Evolutionary conservation across 1,140 invertebrate species (phyloP).

Genomic region (Sipha flava): DNA sequence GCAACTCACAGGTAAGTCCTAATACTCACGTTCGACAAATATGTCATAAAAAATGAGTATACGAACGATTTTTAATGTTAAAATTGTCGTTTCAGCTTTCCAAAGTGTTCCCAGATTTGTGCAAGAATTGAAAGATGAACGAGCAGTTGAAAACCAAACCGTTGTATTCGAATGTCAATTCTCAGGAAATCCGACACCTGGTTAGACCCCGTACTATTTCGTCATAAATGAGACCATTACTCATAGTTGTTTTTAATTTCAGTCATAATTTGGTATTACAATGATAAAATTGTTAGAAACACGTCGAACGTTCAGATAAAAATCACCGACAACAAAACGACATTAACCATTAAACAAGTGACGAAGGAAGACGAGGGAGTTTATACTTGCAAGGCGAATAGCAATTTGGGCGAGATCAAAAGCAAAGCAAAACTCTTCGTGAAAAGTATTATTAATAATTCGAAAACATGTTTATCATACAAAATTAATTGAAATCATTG

Average conservation of each 20-base stretch:
- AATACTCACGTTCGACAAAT: no score
- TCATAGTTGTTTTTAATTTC: neutral
- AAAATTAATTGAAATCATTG: neutral
- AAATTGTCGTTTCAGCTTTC: constrained; percentile 19
- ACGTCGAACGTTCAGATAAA: constrained; percentile 61
- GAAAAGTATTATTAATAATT: constrained; percentile 45
- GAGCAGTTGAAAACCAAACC: constrained; percentile 62
- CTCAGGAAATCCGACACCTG: constrained; percentile 74
- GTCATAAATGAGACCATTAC: neutral
- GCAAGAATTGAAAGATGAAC: constrained; percentile 65
- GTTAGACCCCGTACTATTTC: constrained; percentile 45
- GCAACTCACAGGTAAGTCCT: no score
- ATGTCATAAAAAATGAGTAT: no score
- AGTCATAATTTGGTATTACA: constrained; percentile 85
- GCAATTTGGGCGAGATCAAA: constrained; percentile 68
- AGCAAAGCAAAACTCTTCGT: constrained; percentile 71
- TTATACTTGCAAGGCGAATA: constrained; percentile 78
- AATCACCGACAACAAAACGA: constrained; percentile 64
- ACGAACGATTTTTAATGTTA: no score
- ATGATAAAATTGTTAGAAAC: constrained; percentile 67
- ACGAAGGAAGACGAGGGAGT: constrained; percentile 65
- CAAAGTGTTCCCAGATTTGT: constrained; percentile 59
- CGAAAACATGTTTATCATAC: neutral
- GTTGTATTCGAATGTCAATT: constrained; percentile 67
- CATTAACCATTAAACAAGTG: constrained; percentile 59